Conservation (phyloP, 2,888 invertebrate genomes). For the Branchellion lobata region DNA sequence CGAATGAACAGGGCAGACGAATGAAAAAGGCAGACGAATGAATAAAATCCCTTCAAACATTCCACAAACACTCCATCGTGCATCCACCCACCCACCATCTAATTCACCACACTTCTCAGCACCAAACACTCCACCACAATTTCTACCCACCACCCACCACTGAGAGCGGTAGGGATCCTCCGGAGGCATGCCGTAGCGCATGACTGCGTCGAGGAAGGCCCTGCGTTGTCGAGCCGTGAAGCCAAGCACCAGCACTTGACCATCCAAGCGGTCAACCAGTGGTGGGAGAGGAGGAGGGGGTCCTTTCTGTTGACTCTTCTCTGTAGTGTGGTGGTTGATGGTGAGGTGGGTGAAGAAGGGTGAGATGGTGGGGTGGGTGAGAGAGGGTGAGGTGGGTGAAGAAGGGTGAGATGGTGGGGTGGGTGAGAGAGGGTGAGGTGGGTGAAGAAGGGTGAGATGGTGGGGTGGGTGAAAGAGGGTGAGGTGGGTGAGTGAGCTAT, state of each 20-base stretch:
- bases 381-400: no score
- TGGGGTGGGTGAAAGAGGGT: no score
- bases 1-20: no score
- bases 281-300: slow-evolving; percentile 50
- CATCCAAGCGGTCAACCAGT: slow-evolving; percentile 51
- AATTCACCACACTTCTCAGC: not conserved
- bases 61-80: no score
- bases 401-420: no score
- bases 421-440: not conserved
- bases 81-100: no score
- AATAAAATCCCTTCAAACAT: no score
- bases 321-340: not conserved
- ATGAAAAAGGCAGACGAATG: no score
- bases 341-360: no score
- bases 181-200: slow-evolving; percentile 53
- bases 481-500: not conserved
- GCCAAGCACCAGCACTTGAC: slow-evolving; percentile 52
- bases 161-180: slow-evolving; percentile 52
- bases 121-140: not conserved
- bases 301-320: slow-evolving; percentile 37
- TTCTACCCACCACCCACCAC: slow-evolving; percentile 48
- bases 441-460: no score
- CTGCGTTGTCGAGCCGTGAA: slow-evolving; percentile 53
- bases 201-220: slow-evolving; percentile 53
- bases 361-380: no score